phyloP scores from a whole-genome alignment of 2,797 vertebrate genomes.

The Muraenolepis orangiensis region DNA sequence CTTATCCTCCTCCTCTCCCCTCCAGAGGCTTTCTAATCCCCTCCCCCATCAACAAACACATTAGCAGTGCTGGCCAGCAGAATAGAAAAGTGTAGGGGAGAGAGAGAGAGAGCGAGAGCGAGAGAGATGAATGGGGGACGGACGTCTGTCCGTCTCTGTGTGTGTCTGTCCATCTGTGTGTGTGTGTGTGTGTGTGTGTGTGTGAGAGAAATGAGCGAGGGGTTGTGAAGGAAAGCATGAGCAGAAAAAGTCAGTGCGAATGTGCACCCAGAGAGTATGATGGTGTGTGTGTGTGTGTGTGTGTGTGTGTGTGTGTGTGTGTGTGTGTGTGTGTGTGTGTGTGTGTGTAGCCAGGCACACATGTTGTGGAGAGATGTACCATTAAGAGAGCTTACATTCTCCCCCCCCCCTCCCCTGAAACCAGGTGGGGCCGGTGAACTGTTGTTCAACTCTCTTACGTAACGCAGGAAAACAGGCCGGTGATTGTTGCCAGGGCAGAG shows the following conservation, averaged over 20 bases:
- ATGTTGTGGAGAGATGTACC: constrained; percentile 10
- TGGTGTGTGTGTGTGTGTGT: constrained; percentile 15
- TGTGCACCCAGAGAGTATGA: constrained; percentile 8
- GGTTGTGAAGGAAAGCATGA: no score
- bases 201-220: no score
- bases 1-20: constrained; percentile 10
- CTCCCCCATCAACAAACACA: constrained; percentile 45
- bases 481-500: constrained; percentile 47
- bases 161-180: no score
- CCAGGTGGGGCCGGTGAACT: constrained; percentile 39
- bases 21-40: constrained; percentile 39
- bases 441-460: constrained; percentile 55
- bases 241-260: no score
- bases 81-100: constrained; percentile 43
- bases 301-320: constrained; percentile 25
- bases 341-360: background rate
- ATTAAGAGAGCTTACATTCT: background rate
- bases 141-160: no score
- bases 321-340: constrained; percentile 15
- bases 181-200: no score
- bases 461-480: constrained; percentile 62
- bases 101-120: constrained; percentile 19
- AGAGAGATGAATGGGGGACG: background rate
- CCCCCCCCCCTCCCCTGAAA: constrained; percentile 31
- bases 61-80: constrained; percentile 48